Percentiles rank a stretch among this genome's conserved stretches.
These are phyloP conservation scores for Rhipidura dahli DNA, from an alignment of 2,113 vertebrate genomes.

Conservation along the genomic window DNA sequence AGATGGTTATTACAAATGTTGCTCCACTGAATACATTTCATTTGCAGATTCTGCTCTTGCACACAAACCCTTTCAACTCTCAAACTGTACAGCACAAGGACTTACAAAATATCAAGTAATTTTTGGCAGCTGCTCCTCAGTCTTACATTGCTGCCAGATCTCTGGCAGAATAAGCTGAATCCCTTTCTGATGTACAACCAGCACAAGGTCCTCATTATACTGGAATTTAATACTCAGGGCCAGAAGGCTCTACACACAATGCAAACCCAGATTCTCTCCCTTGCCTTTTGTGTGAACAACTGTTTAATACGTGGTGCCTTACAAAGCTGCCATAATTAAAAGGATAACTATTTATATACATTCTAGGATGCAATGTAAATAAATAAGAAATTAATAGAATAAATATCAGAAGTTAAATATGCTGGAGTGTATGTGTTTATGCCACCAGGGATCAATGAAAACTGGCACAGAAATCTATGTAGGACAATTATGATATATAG, in stretches of 20 bases:
- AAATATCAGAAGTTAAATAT: slow-evolving; percentile 12
- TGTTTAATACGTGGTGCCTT: background rate
- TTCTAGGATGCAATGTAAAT: slow-evolving; percentile 10
- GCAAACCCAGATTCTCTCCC: slow-evolving; percentile 51
- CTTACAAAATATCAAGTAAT: slow-evolving; percentile 52
- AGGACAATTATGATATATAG: background rate
- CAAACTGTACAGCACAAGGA: slow-evolving; percentile 36
- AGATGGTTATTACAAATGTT: slow-evolving; percentile 13
- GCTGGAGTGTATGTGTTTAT: background rate
- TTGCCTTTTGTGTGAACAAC: slow-evolving; percentile 48
- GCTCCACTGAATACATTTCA: background rate
- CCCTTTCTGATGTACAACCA: slow-evolving; percentile 36
- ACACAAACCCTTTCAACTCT: background rate
- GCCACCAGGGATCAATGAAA: background rate
- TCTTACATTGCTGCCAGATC: slow-evolving; percentile 28
- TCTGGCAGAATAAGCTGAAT: slow-evolving; percentile 47
- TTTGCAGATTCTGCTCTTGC: slow-evolving; percentile 33
- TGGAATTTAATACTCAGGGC: slow-evolving; percentile 46
- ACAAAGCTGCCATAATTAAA: slow-evolving; percentile 55
- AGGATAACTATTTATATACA: background rate
- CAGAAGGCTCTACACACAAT: slow-evolving; percentile 52
- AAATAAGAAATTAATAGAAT: slow-evolving; percentile 34
- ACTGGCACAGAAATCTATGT: background rate
- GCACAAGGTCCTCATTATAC: slow-evolving; percentile 66
- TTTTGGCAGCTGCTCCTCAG: slow-evolving; percentile 58